Evolutionary conservation across 2,113 vertebrate genomes (phyloP).

Genomic region (Telmatochromis sp.): DNA sequence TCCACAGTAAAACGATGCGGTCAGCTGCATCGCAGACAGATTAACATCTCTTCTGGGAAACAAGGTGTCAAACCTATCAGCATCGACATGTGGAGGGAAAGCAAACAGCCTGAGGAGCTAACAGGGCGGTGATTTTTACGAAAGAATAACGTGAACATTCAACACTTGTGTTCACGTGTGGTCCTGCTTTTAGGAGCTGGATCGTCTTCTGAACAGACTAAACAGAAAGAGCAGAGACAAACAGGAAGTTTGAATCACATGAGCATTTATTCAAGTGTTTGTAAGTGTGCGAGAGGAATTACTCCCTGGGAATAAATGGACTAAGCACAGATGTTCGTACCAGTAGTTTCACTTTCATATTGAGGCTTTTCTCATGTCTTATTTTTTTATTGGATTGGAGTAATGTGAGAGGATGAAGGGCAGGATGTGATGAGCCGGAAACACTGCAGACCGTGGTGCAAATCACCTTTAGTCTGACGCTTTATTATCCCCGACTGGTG

Average conservation of each 20-base stretch:
- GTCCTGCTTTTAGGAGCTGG: not conserved
- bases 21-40: not conserved
- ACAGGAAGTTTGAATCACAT: not conserved
- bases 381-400: not conserved
- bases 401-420: not conserved
- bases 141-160: not conserved
- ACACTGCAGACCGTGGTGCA: not conserved
- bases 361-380: not conserved
- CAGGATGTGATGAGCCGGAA: not conserved
- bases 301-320: not conserved
- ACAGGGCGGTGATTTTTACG: accelerated
- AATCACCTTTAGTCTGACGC: accelerated
- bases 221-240: not conserved
- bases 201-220: not conserved
- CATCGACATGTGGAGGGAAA: not conserved
- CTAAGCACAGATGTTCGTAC: not conserved
- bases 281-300: not conserved
- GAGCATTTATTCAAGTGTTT: not conserved
- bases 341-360: not conserved
- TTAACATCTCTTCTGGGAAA: not conserved
- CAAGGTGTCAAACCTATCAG: not conserved
- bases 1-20: not conserved
- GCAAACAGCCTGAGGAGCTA: not conserved
- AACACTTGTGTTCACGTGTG: not conserved
- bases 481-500: not conserved